A percentile compares a stretch with the other conserved stretches of the same genome.
These are phyloP conservation scores for Saxidomus purpurata DNA, from an alignment of 1,140 invertebrate genomes.

Conservation along the genomic window DNA sequence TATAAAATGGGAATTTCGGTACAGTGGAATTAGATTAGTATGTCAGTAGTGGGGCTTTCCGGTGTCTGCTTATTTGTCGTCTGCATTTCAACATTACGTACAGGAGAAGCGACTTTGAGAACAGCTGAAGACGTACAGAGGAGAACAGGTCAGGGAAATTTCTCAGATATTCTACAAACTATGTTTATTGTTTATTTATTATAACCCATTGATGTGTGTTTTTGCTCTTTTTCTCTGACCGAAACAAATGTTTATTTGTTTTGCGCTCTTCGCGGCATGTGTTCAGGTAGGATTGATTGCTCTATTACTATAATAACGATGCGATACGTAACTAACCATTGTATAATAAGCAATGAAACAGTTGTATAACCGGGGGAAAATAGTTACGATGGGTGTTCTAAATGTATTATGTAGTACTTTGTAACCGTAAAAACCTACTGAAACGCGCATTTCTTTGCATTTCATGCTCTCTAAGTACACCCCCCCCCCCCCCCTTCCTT, in stretches of 20 bases:
- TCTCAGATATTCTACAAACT: not conserved
- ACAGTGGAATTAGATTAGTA: conserved; percentile 41
- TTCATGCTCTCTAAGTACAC: too few species aligned
- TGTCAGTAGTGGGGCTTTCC: conserved; percentile 17
- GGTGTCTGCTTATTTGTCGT: conserved; percentile 37
- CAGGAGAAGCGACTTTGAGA: not conserved
- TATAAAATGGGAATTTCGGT: not conserved
- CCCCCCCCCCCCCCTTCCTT: too few species aligned
- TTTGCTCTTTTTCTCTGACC: not conserved
- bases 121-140: not conserved
- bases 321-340: too few species aligned
- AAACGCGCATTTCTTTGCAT: too few species aligned
- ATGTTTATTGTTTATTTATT: conserved; percentile 13
- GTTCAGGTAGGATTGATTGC: not conserved
- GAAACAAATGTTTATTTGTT: not conserved
- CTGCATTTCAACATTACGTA: not conserved
- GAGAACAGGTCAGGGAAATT: conserved; percentile 15
- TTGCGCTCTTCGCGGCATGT: not conserved
- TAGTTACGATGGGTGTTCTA: too few species aligned
- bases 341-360: too few species aligned
- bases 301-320: not conserved
- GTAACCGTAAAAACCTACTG: too few species aligned
- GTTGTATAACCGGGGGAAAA: too few species aligned
- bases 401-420: too few species aligned
- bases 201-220: not conserved